Base-by-base conservation (phyloP, 2,113 vertebrate species). In the Myiopsitta monachus region DNA sequence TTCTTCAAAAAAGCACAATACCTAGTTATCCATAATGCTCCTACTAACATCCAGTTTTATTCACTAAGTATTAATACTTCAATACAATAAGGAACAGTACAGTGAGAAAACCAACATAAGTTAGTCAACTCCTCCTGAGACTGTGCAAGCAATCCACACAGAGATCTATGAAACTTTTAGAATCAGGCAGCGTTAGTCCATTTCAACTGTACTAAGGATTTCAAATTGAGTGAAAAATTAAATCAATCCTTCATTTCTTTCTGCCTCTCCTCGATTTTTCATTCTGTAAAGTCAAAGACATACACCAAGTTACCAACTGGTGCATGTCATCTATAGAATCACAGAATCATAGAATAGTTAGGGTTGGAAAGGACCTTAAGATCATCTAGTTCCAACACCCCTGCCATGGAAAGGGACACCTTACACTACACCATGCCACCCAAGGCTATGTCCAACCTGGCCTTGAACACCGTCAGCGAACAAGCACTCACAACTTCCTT, bases 241-340 rank as follows among this genome's bases (percentile, higher is more conserved):
- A 59, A 95, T 28, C 33, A 76, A 10, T n/a, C 14, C 22, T 79
- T 49, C 19, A 11, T 55, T 76, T 39, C 44, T 27, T 33, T 72
- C 36, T 62, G 30, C 10, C n/a, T 36, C 31, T 66, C 41, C 38
- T 54, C 14, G 38, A 73, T 55, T 59, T 86, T 73, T 68, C 28
- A 61, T 59, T 91, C 38, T 51, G n/a, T 46, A 62, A 69, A 83
- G 33, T 33, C 68, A 83, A 68, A 79, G 52, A 86, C 85, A 91
- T n/a, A 54, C 23, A 83, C 3, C 1, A 0, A 80, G 64, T 87
- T 80, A 73, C 33, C 36, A 64, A 64, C 46, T 30, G 61, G 22
- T 31, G 24, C 6, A 14, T 47, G 36, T 7, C 39, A 55, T 28
- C 77, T 31, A 47, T n/a, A n/a, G n/a, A n/a, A 47, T 47, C 47